Conservation (phyloP, 2,113 vertebrate genomes). For the Labeo rohita region DNA sequence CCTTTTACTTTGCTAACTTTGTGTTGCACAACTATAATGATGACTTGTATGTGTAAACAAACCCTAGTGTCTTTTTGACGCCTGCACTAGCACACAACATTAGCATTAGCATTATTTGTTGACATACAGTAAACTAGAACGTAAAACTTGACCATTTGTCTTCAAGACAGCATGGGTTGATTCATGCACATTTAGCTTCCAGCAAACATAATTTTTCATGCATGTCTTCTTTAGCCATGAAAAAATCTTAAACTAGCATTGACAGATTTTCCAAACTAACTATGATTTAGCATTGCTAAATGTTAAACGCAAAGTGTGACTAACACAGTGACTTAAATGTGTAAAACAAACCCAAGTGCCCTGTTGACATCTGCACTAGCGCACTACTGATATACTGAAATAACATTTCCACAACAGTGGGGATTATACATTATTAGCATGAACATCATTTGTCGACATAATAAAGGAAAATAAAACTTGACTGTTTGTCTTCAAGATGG, state of each 20-base stretch:
- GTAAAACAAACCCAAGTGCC: background rate
- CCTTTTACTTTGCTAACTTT: too few species aligned
- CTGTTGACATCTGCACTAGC: too few species aligned
- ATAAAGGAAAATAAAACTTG: background rate
- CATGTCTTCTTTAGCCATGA: background rate
- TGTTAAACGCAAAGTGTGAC: background rate
- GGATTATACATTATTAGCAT: background rate
- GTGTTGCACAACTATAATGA: background rate
- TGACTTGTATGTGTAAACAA: background rate
- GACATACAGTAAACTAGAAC: background rate
- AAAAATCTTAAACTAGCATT: background rate
- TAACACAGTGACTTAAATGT: background rate
- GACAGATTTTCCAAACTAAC: background rate
- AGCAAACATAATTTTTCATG: background rate
- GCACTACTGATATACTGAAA: background rate
- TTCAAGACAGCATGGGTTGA: too few species aligned
- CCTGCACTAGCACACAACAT: background rate
- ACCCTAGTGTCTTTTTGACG: background rate
- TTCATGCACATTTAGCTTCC: constrained; percentile 50
- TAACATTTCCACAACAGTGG: background rate
- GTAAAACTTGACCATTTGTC: too few species aligned
- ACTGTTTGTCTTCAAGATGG: background rate
- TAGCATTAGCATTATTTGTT: constrained; percentile 46
- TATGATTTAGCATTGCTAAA: background rate
- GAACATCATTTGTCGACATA: constrained; percentile 3